Conservation (phyloP, 2,888 invertebrate genomes). For the Acrocyrtus sp. region DNA sequence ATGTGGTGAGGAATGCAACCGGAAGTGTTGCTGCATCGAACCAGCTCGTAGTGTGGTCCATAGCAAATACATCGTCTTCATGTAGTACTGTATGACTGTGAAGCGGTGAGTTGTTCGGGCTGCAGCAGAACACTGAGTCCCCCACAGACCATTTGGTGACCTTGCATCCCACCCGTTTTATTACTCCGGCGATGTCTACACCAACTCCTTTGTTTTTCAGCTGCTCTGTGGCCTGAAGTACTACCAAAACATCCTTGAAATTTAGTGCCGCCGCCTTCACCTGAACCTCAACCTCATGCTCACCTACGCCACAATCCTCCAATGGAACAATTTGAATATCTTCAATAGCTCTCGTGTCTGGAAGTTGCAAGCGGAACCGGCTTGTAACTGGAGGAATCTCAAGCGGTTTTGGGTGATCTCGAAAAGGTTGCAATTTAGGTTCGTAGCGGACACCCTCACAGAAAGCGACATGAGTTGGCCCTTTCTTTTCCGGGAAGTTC, state of each 20-base stretch:
- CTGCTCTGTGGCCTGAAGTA: conserved; percentile 29
- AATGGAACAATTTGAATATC: no score
- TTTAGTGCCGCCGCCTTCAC: conserved; percentile 21
- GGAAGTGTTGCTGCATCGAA: conserved; percentile 36
- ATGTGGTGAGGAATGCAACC: conserved; percentile 27
- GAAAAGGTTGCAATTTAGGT: no score
- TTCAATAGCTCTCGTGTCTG: no score
- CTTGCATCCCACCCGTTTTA: conserved; percentile 71
- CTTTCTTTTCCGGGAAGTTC: conserved; percentile 2
- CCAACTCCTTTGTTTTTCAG: conserved; percentile 67
- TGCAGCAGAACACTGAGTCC: conserved; percentile 71
- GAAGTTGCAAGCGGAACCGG: no score
- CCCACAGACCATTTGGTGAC: conserved; percentile 72
- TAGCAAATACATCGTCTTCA: conserved; percentile 14
- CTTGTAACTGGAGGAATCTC: no score
- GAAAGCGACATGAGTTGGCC: no score
- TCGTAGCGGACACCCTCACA: no score
- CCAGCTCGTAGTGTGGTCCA: conserved; percentile 24
- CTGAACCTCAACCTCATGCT: conserved; percentile 18
- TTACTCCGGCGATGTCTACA: conserved; percentile 76
- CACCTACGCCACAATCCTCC: no score
- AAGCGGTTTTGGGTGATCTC: no score
- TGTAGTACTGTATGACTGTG: conserved; percentile 22
- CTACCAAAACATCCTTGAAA: conserved; percentile 39
- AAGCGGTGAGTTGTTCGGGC: background rate